A percentile compares a stretch with the other conserved stretches of the same genome.
Conservation (phyloP, 2,888 invertebrate genomes). For the Abrostola tripartita region DNA sequence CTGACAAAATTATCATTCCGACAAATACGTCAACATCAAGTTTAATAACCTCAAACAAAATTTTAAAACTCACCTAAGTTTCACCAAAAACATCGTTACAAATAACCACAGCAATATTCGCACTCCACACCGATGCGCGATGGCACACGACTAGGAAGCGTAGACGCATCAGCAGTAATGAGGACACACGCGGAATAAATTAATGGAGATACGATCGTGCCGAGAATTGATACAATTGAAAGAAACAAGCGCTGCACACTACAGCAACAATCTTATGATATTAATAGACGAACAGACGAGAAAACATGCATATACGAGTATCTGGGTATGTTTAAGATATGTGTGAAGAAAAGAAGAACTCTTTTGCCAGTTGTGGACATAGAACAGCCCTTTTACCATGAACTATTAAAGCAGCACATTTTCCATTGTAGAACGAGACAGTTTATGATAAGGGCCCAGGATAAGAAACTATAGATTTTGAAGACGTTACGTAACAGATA, state of each 20-base stretch:
- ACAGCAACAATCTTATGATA: conserved; percentile 22
- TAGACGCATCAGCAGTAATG: conserved; percentile 42
- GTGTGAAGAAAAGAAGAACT: too few relatives aligned
- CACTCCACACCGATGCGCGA: conserved; percentile 2
- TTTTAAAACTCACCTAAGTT: conserved; percentile 41
- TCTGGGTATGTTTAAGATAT: too few relatives aligned
- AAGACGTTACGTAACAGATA: too few relatives aligned
- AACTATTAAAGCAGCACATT: too few relatives aligned
- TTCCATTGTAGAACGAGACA: too few relatives aligned
- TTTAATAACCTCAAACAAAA: too few relatives aligned
- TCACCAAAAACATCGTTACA: conserved; percentile 41
- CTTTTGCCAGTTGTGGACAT: too few relatives aligned
- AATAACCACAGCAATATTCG: conserved; percentile 10
- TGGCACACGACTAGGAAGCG: conserved; percentile 35
- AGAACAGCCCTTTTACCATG: too few relatives aligned
- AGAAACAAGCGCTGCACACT: conserved; percentile 38
- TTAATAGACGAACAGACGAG: too few relatives aligned
- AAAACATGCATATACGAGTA: too few relatives aligned
- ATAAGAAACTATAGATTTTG: too few relatives aligned
- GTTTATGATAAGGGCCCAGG: too few relatives aligned
- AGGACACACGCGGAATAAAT: conserved; percentile 52
- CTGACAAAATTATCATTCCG: neutral
- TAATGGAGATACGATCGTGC: conserved; percentile 54
- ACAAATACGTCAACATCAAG: neutral
- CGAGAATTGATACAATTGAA: conserved; percentile 56